Conservation (phyloP, 92 coral and sea anemone species). For the Diadumene lineata region DNA sequence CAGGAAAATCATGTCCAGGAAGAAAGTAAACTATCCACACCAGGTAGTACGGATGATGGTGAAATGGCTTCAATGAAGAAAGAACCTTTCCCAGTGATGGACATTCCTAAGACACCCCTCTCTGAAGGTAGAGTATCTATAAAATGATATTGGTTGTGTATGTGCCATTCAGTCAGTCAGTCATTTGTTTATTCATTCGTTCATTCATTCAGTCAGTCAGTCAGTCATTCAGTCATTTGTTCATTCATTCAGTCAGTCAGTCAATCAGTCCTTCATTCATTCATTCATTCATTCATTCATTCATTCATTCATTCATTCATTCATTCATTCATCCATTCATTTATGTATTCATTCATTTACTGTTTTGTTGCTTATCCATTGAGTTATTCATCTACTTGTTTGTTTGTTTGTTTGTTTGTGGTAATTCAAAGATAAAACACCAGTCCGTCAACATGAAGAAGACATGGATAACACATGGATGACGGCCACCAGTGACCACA, state of each 20-base stretch:
- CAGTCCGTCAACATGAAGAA: neutral
- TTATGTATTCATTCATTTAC: no score
- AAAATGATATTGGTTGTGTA: neutral
- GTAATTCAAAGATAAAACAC: neutral
- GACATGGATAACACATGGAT: slow-evolving; percentile 30
- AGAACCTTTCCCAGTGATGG: slow-evolving; percentile 31
- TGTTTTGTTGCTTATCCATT: neutral
- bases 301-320: no score
- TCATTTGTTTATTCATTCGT: no score
- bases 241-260: no score
- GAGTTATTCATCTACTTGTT: neutral
- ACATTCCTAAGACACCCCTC: slow-evolving; percentile 6
- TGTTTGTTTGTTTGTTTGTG: neutral
- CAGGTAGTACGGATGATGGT: neutral
- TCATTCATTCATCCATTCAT: no score
- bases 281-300: no score
- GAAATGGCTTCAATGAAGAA: slow-evolving; percentile 12
- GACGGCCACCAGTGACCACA: slow-evolving; percentile 19
- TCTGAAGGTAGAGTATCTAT: neutral
- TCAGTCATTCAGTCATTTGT: no score
- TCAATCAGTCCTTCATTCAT: no score
- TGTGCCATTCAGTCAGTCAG: no score
- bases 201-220: no score
- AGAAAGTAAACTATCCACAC: slow-evolving; percentile 1
- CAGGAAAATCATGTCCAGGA: no score